A percentile compares a stretch with the other conserved stretches of the same genome.
These are phyloP conservation scores for Carduelis carduelis DNA, from an alignment of 2,797 vertebrate genomes.

Conservation along the genomic window DNA sequence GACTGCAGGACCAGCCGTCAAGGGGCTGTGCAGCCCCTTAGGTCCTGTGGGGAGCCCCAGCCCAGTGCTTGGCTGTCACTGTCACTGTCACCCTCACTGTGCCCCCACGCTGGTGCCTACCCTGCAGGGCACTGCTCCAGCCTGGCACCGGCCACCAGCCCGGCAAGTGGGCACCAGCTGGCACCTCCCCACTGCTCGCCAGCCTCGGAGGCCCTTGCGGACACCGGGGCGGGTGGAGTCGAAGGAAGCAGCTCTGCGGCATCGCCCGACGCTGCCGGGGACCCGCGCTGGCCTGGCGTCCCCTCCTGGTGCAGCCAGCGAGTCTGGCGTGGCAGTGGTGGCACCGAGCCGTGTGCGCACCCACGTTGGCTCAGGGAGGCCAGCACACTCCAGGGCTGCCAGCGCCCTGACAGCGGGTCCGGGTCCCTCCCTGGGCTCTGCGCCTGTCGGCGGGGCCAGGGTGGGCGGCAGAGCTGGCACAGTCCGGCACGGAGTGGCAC, in stretches of 20 bases:
- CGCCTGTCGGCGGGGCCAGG: not conserved
- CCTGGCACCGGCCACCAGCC: not conserved
- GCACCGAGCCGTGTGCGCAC: not conserved
- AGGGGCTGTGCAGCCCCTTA: accelerated
- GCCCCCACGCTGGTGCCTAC: not conserved
- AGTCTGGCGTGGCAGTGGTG: not conserved
- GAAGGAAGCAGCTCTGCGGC: not conserved
- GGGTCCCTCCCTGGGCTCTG: not conserved
- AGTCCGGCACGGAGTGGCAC: not conserved
- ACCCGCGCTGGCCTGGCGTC: not conserved
- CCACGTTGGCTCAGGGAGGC: not conserved
- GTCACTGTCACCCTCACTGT: not conserved
- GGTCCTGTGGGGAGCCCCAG: not conserved
- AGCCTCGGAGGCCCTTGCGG: not conserved
- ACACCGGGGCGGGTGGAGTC: accelerated
- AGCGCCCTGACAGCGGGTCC: not conserved
- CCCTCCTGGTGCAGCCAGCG: not conserved
- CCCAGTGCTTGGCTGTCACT: not conserved
- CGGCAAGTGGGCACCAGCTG: not conserved
- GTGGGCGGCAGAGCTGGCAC: not conserved
- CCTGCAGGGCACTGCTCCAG: not conserved
- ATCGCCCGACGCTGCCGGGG: accelerated
- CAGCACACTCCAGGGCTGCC: not conserved
- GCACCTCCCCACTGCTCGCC: not conserved
- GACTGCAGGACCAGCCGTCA: accelerated